Evolutionary conservation across 2,888 invertebrate species (phyloP), one percentile per base, ranked within the genome.

Genomic region (Rotaria socialis): DNA sequence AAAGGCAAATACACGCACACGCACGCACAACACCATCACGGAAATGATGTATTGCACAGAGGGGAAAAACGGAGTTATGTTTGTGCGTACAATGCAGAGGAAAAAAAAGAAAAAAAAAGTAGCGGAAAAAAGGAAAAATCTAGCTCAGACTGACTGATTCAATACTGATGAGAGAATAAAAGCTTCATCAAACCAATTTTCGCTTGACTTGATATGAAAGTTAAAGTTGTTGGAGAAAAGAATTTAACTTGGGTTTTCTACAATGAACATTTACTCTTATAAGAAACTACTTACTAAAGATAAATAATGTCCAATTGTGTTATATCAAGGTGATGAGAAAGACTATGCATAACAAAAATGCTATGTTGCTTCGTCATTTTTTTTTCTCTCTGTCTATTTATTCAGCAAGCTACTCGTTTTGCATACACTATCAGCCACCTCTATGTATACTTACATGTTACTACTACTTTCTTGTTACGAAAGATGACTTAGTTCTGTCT

Each of bases 31-130:
- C 27, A 67, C 27, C 35, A 35, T 41, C 16, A 67, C 35, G 67
- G 67, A 67, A 67, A 67, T 67, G 27, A 67, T 67, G 67, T 67
- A 67, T 67, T 35, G 35, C 67, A 67, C 27, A 35, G 16, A 67
- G 35, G 35, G 35, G 35, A 67, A 67, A 67, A 67, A 67, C 52
- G 60, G 60, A 60, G 60, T 60, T 60, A n/a, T 60, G 27, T 60
- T n/a, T 60, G 60, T 60, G 60, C 27, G 27, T 60, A 27, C 14
- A 27, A n/a, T 16, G 52, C 11, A 16, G 16, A 52, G 52, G 10
- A 27, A 60, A n/a, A 60, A n/a, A 52, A 52, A 52, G 52, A 52
- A 52, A 60, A 60, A 35, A 60, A 60, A 60, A n/a, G 60, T 60
- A 60, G 60, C 60, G 60, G 60, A 52, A 52, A 52, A 56, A 60